Evolutionary conservation across 2,113 vertebrate genomes (phyloP).

Genomic region (Passerina amoena): DNA sequence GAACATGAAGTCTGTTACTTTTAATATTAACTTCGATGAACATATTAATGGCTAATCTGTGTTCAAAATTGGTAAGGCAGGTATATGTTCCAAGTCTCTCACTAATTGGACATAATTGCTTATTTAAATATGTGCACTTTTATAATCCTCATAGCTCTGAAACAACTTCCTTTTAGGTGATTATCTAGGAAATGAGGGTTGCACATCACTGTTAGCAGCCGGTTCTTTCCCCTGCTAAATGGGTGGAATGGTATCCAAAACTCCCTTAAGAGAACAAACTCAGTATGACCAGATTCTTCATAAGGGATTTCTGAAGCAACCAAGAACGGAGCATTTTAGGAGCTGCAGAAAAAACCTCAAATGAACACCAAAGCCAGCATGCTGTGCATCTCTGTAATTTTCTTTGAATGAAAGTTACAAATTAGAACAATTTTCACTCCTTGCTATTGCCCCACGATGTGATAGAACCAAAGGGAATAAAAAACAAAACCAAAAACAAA

Average conservation of each 20-base stretch:
- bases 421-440: neutral
- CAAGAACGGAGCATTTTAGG: neutral
- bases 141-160: neutral
- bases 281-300: neutral
- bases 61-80: neutral
- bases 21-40: neutral
- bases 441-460: neutral
- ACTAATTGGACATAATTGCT: neutral
- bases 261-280: neutral
- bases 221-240: neutral
- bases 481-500: neutral
- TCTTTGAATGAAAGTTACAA: neutral
- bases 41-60: neutral
- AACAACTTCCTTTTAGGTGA: neutral
- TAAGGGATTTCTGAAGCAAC: neutral
- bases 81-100: neutral
- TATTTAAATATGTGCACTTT: neutral
- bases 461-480: neutral
- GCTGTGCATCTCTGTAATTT: neutral
- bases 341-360: fast-evolving
- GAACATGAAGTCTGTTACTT: neutral
- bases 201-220: neutral
- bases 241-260: neutral
- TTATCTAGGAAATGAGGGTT: neutral
- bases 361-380: neutral